A percentile compares a stretch with the other conserved stretches of the same genome.
Evolutionary conservation across 2,888 invertebrate genomes (phyloP).

Genomic region (Norana najaformis): DNA sequence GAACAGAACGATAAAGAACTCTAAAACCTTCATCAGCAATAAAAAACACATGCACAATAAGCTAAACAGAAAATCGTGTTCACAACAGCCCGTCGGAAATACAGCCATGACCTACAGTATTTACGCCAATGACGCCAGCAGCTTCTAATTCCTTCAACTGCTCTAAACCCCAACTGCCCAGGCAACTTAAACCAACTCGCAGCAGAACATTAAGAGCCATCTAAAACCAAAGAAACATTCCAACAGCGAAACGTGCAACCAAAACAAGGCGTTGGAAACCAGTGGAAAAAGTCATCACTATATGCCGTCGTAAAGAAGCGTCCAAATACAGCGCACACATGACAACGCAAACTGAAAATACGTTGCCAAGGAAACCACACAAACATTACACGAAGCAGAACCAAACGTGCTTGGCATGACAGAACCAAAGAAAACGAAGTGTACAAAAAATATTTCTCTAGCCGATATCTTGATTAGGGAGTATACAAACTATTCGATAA

Average conservation of each 20-base stretch:
- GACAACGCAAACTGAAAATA: not conserved
- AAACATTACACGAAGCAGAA: not conserved
- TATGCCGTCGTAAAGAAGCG: not conserved
- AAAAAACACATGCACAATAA: not conserved
- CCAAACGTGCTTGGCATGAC: not conserved
- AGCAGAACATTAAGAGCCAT: not conserved
- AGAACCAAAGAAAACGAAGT: not conserved
- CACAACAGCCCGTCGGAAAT: not conserved
- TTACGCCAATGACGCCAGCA: not conserved
- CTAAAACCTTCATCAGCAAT: not conserved
- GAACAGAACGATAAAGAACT: not conserved
- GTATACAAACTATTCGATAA: conserved; percentile 7
- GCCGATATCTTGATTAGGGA: conserved; percentile 2
- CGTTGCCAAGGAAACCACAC: not conserved
- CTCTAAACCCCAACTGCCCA: not conserved
- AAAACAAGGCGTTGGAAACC: not conserved
- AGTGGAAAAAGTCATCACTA: not conserved
- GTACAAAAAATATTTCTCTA: not conserved
- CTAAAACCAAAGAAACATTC: not conserved
- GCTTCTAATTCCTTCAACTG: not conserved
- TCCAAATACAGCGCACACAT: no score
- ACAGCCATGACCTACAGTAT: not conserved
- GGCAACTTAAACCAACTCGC: not conserved
- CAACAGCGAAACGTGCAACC: not conserved
- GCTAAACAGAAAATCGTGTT: not conserved